Percentiles rank a stretch among this genome's conserved stretches.
Evolutionary conservation across 2,888 invertebrate genomes (phyloP).

Genomic region (Chrysodeixis includens): DNA sequence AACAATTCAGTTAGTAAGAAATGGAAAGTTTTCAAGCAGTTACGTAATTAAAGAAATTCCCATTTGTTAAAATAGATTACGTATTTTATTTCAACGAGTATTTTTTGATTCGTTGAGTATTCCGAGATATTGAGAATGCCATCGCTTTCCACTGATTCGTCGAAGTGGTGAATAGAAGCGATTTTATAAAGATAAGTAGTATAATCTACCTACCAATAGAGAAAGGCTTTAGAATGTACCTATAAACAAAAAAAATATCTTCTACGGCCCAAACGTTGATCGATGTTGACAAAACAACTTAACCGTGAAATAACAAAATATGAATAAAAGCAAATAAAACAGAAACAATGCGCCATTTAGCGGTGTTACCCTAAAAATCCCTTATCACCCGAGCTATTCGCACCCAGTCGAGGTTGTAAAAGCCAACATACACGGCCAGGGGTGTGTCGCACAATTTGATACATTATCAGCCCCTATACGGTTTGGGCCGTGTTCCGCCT

Average conservation of each 20-base stretch:
- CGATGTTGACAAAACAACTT: neutral
- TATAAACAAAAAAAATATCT: neutral
- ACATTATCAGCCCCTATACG: slow-evolving; percentile 53
- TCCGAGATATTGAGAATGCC: too few species aligned
- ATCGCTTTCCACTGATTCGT: too few species aligned
- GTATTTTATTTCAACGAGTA: too few species aligned
- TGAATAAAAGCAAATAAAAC: slow-evolving; percentile 3
- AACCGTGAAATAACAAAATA: slow-evolving; percentile 3
- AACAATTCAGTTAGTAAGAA: neutral
- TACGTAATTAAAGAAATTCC: too few species aligned
- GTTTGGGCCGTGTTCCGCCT: slow-evolving; percentile 50
- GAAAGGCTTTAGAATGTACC: too few species aligned
- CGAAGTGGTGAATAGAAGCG: too few species aligned
- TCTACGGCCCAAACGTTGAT: neutral
- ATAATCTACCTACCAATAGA: too few species aligned
- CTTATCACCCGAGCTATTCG: slow-evolving; percentile 14
- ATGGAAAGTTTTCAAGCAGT: neutral
- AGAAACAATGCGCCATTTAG: slow-evolving; percentile 4
- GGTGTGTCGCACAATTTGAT: slow-evolving; percentile 37
- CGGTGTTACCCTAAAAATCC: slow-evolving; percentile 16
- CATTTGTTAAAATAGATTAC: too few species aligned
- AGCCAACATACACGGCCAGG: slow-evolving; percentile 23
- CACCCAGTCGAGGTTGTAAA: slow-evolving; percentile 23
- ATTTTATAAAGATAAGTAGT: too few species aligned
- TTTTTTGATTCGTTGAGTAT: too few species aligned